Evolutionary conservation across 2,797 vertebrate species (phyloP).

Genomic region (Xyrichtys novacula): DNA sequence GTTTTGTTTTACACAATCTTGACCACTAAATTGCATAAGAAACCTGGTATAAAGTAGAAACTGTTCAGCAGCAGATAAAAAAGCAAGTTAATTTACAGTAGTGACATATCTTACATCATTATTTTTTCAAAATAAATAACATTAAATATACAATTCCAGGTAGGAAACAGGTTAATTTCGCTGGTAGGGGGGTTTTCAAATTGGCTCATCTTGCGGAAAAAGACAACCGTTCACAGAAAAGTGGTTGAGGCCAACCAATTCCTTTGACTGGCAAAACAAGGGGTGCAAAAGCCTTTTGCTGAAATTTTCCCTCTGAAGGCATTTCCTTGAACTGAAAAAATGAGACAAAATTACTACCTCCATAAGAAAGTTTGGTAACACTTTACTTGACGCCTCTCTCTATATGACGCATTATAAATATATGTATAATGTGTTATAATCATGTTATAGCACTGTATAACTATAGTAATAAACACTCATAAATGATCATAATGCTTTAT

Average conservation of each 20-base stretch:
- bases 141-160: constrained; percentile 88
- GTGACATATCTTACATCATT: constrained; percentile 88
- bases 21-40: constrained; percentile 88
- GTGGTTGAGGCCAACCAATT: constrained; percentile 74
- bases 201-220: constrained; percentile 80
- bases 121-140: constrained; percentile 86
- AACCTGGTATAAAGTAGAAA: constrained; percentile 89
- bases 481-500: no score
- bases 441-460: no score
- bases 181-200: constrained; percentile 81
- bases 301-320: constrained; percentile 79
- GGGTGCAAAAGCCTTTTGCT: constrained; percentile 81
- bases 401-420: no score
- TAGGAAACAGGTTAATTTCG: constrained; percentile 82
- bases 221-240: constrained; percentile 76
- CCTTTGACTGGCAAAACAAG: constrained; percentile 84
- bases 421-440: no score
- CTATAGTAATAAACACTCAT: no score
- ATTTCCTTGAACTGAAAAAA: constrained; percentile 77
- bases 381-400: no score
- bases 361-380: no score
- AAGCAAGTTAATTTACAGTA: constrained; percentile 89
- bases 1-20: constrained; percentile 79
- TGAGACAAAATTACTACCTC: neutral
- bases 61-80: constrained; percentile 88